Percentiles rank a stretch among this genome's conserved stretches.
These are phyloP conservation scores for Parambassis ranga DNA, from an alignment of 2,797 vertebrate species.

Conservation along the genomic window DNA sequence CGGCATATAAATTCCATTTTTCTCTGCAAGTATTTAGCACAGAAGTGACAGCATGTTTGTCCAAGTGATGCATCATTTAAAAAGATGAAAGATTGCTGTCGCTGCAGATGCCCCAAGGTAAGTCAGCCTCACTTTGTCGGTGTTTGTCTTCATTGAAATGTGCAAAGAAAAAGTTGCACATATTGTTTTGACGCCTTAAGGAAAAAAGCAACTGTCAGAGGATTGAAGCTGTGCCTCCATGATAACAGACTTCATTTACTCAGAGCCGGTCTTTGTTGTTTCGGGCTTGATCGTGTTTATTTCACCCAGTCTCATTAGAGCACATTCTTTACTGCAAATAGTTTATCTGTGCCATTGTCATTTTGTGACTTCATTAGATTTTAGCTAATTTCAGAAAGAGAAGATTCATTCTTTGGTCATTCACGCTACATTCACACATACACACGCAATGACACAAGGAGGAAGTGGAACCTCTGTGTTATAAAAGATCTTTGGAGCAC, in stretches of 20 bases:
- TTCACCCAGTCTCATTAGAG: constrained; percentile 27
- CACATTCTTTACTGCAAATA: neutral
- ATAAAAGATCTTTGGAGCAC: too few relatives aligned
- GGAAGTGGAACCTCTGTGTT: too few relatives aligned
- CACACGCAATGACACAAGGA: too few relatives aligned
- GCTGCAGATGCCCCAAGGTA: constrained; percentile 21
- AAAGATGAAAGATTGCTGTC: constrained; percentile 16
- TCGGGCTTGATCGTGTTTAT: constrained; percentile 13
- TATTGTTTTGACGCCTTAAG: constrained; percentile 1
- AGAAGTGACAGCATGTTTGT: constrained; percentile 32
- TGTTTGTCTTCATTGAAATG: constrained; percentile 17
- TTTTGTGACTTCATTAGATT: neutral
- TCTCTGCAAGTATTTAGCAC: constrained; percentile 8
- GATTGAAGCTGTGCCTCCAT: neutral
- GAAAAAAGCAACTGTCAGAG: constrained; percentile 13
- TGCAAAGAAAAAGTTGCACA: neutral
- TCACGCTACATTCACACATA: too few relatives aligned
- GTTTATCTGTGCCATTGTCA: neutral
- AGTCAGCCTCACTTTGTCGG: neutral
- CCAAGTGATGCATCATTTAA: constrained; percentile 17
- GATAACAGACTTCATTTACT: constrained; percentile 9
- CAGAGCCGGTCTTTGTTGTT: neutral
- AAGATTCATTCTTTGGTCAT: too few relatives aligned
- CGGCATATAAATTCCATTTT: constrained; percentile 8
- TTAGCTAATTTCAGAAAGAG: neutral